Percentiles rank a stretch among this genome's conserved stretches.
These are phyloP conservation scores for Ichneumoninae sp. DNA, from an alignment of 2,888 invertebrate genomes.

Conservation along the genomic window DNA sequence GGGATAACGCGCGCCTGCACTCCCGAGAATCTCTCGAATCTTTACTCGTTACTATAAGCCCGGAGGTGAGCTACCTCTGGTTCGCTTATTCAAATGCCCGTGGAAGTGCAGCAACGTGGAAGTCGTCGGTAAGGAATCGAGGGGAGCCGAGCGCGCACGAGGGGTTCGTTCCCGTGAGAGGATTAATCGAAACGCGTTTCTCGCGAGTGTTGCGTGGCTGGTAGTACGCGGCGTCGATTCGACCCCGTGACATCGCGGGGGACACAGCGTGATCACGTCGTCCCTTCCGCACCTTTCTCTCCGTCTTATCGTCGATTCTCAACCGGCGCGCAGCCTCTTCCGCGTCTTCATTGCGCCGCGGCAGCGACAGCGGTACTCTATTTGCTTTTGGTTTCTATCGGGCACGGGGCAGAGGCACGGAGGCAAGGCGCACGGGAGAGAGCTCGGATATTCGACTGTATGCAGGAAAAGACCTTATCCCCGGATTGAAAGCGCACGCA, in stretches of 20 bases:
- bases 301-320: constrained; percentile 28
- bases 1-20: constrained; percentile 19
- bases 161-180: constrained; percentile 15
- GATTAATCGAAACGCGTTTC: constrained; percentile 43
- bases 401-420: not conserved
- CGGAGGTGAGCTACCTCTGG: not conserved
- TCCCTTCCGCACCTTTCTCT: constrained; percentile 19
- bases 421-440: not conserved
- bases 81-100: constrained; percentile 33
- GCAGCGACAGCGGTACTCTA: constrained; percentile 16
- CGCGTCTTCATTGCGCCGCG: constrained; percentile 36
- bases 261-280: constrained; percentile 31
- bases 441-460: constrained; percentile 4
- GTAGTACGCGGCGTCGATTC: constrained; percentile 19
- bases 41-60: constrained; percentile 34
- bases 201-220: constrained; percentile 24
- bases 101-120: constrained; percentile 19
- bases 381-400: constrained; percentile 20
- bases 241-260: constrained; percentile 36
- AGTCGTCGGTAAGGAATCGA: constrained; percentile 16
- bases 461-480: constrained; percentile 56
- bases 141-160: not conserved
- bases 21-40: constrained; percentile 28
- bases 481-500: constrained; percentile 73
- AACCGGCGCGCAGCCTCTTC: constrained; percentile 1